Percentiles rank a stretch among this genome's conserved stretches.
Evolutionary conservation across 2,113 vertebrate genomes (phyloP).

Genomic region (Penelope pileata): DNA sequence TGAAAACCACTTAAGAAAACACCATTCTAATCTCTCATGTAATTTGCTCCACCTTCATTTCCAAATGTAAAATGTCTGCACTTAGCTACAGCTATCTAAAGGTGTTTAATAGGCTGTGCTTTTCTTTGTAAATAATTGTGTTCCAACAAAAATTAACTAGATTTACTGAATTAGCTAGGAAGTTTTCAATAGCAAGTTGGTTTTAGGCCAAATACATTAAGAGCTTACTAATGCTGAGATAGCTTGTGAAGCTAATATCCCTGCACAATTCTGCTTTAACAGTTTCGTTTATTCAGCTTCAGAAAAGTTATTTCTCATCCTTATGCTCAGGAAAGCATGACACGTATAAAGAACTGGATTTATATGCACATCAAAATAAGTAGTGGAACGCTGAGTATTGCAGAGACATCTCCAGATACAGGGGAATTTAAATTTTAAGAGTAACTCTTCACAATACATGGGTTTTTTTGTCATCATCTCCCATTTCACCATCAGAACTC

Average conservation of each 20-base stretch:
- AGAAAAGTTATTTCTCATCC: conserved; percentile 30
- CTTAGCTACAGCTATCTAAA: not conserved
- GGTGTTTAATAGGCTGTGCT: conserved; percentile 23
- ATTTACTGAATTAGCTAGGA: conserved; percentile 24
- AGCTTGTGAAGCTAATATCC: not conserved
- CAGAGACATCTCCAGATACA: not conserved
- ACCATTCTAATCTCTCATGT: not conserved
- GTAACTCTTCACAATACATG: not conserved
- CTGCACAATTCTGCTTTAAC: conserved; percentile 1
- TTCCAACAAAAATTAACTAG: conserved; percentile 8
- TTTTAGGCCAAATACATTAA: conserved; percentile 20
- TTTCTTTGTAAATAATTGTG: conserved; percentile 19
- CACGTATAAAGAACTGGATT: conserved; percentile 10
- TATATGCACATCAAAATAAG: not conserved
- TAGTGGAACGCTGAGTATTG: not conserved
- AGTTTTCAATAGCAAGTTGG: conserved; percentile 33
- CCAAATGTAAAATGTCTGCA: not conserved
- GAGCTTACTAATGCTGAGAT: not conserved
- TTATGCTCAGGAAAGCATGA: not conserved
- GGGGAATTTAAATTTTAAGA: not conserved
- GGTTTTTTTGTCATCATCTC: not conserved
- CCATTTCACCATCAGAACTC: not conserved
- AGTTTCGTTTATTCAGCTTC: conserved; percentile 26
- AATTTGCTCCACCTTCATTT: conserved; percentile 6
- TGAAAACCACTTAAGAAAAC: not conserved